phyloP scores from a whole-genome alignment of 2,113 vertebrate species.

The Pleuronectes platessa region DNA sequence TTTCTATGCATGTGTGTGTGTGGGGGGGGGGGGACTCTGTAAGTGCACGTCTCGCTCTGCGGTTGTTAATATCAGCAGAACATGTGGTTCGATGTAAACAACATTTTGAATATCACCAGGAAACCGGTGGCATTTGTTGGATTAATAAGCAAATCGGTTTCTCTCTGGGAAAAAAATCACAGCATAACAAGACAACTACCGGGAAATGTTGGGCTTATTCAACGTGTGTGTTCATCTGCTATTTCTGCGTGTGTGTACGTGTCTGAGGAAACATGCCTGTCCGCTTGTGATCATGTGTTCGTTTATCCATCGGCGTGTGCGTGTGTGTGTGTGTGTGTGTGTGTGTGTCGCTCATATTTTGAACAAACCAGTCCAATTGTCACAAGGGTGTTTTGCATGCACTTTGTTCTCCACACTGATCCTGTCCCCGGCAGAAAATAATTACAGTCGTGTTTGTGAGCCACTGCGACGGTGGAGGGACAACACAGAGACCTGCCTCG shows the following conservation, averaged over 20 bases:
- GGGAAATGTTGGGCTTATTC: slow-evolving; percentile 53
- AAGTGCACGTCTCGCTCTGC: slow-evolving; percentile 31
- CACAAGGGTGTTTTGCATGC: slow-evolving; percentile 73
- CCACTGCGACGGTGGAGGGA: slow-evolving; percentile 66
- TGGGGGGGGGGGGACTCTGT: slow-evolving; percentile 9
- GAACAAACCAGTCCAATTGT: slow-evolving; percentile 73
- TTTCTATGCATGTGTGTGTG: slow-evolving; percentile 44
- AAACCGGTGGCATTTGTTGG: slow-evolving; percentile 65
- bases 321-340: not conserved
- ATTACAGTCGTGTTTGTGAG: slow-evolving; percentile 80
- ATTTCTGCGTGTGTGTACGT: slow-evolving; percentile 31
- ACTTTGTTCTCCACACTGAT: slow-evolving; percentile 83
- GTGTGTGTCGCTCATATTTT: slow-evolving; percentile 63
- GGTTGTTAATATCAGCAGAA: slow-evolving; percentile 53
- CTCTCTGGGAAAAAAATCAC: slow-evolving; percentile 59
- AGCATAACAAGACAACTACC: slow-evolving; percentile 76
- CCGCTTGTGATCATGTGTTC: slow-evolving; percentile 48
- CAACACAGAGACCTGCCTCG: slow-evolving; percentile 72
- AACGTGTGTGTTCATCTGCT: slow-evolving; percentile 28
- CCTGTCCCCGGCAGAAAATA: slow-evolving; percentile 79
- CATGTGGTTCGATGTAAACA: slow-evolving; percentile 65
- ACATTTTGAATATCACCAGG: slow-evolving; percentile 53
- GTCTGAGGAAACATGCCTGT: slow-evolving; percentile 38
- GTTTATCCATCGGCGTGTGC: slow-evolving; percentile 1
- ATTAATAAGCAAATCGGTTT: slow-evolving; percentile 79